A percentile compares a stretch with the other conserved stretches of the same genome.
phyloP scores from a whole-genome alignment of 2,888 invertebrate species.

The Lepeophtheirus nordmannii region DNA sequence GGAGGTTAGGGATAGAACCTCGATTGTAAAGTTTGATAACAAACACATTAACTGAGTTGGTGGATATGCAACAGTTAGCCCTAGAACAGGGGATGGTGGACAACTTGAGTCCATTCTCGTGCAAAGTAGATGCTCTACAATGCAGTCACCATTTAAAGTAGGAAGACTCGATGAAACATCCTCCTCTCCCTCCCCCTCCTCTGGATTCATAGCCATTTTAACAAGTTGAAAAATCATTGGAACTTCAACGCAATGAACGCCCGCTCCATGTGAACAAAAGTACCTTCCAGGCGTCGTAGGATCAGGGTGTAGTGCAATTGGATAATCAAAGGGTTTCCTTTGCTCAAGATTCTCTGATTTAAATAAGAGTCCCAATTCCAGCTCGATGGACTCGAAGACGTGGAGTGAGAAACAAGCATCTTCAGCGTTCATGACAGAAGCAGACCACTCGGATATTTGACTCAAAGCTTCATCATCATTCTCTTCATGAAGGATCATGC shows the following conservation, averaged over 20 bases:
- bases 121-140: conserved; percentile 14
- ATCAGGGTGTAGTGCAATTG: conserved; percentile 1
- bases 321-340: conserved; percentile 11
- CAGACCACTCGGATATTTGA: conserved; percentile 21
- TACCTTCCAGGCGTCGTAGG: conserved; percentile 13
- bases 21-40: not conserved
- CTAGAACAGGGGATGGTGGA: conserved; percentile 3
- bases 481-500: conserved; percentile 4
- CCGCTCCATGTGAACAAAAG: conserved; percentile 13
- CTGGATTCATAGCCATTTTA: not conserved
- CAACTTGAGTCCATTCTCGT: not conserved
- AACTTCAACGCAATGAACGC: conserved; percentile 8
- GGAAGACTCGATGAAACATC: not conserved
- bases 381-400: conserved; percentile 2
- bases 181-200: not conserved
- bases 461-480: conserved; percentile 3
- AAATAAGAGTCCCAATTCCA: not conserved
- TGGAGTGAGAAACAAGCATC: conserved; percentile 3
- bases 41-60: not conserved
- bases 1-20: not conserved
- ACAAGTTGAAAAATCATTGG: conserved; percentile 15
- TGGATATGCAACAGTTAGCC: not conserved
- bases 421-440: not conserved
- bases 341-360: not conserved
- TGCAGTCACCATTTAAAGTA: conserved; percentile 1